Evolutionary conservation across 2,113 vertebrate genomes (phyloP).

Genomic region (Fulica atra): DNA sequence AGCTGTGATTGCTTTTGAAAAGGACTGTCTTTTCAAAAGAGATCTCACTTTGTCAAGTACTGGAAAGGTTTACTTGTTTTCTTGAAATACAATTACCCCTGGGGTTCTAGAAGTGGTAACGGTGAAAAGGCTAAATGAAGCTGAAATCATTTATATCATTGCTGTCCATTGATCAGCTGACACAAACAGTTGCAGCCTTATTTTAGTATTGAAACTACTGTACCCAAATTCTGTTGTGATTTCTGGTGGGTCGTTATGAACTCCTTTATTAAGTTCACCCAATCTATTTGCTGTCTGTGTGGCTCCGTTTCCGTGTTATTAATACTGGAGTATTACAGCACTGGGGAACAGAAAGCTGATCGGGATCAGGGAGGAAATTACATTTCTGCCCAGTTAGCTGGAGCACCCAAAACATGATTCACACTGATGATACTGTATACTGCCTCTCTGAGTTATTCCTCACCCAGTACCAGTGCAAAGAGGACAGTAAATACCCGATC

Average conservation of each 20-base stretch:
- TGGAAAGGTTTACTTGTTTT: conserved; percentile 33
- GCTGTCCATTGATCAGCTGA: not conserved
- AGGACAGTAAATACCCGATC: not conserved
- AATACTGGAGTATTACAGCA: not conserved
- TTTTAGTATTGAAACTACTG: conserved; percentile 3
- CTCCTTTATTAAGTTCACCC: not conserved
- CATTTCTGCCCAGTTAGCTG: conserved; percentile 13
- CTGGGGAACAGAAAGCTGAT: not conserved
- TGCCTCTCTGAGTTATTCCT: conserved; percentile 5
- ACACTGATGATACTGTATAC: not conserved
- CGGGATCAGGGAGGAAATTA: not conserved
- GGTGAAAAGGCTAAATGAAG: conserved; percentile 19
- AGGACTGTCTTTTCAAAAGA: not conserved
- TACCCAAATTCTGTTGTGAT: not conserved
- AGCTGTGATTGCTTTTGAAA: conserved; percentile 19
- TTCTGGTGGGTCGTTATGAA: not conserved
- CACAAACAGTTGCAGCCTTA: not conserved
- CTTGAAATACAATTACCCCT: not conserved
- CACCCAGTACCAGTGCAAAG: not conserved
- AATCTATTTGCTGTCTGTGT: not conserved
- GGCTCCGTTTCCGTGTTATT: not conserved
- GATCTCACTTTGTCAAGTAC: not conserved
- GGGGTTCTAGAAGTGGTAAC: not conserved
- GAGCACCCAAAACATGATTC: conserved; percentile 1
- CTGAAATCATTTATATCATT: conserved; percentile 2